phyloP scores from a whole-genome alignment of 2,888 invertebrate species.

The Serripes groenlandicus region DNA sequence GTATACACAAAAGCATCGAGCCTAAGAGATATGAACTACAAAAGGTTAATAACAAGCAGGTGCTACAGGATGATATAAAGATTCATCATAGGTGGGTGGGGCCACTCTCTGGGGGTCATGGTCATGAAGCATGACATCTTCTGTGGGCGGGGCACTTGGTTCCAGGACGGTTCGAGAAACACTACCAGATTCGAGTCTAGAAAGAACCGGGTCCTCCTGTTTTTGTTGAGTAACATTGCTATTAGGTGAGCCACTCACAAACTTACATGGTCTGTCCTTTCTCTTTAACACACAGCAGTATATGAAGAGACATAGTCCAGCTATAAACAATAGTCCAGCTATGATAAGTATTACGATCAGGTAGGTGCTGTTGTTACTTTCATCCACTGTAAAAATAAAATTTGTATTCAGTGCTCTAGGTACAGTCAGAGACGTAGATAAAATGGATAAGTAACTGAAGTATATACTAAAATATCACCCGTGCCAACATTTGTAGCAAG shows the following conservation, averaged over 20 bases:
- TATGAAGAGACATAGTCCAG: background rate
- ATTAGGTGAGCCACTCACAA: background rate
- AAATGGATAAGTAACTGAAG: too few species aligned
- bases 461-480: too few species aligned
- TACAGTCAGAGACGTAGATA: too few species aligned
- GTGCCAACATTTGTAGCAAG: too few species aligned
- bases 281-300: conserved; percentile 9
- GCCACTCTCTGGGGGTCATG: conserved; percentile 52
- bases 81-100: conserved; percentile 59
- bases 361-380: conserved; percentile 15
- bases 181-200: background rate
- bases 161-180: background rate
- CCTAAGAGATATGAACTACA: background rate
- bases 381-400: conserved; percentile 10
- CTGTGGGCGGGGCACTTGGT: conserved; percentile 22
- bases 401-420: too few species aligned
- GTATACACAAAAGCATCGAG: background rate
- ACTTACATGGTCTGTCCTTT: conserved; percentile 10
- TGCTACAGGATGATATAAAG: conserved; percentile 40
- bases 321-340: background rate
- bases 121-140: conserved; percentile 37
- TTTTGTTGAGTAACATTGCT: background rate
- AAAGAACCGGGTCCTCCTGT: conserved; percentile 5
- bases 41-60: conserved; percentile 36
- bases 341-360: conserved; percentile 10